These are phyloP conservation scores for Ichneumoninae sp. DNA, from an alignment of 2,888 invertebrate genomes.

Conservation along the genomic window DNA sequence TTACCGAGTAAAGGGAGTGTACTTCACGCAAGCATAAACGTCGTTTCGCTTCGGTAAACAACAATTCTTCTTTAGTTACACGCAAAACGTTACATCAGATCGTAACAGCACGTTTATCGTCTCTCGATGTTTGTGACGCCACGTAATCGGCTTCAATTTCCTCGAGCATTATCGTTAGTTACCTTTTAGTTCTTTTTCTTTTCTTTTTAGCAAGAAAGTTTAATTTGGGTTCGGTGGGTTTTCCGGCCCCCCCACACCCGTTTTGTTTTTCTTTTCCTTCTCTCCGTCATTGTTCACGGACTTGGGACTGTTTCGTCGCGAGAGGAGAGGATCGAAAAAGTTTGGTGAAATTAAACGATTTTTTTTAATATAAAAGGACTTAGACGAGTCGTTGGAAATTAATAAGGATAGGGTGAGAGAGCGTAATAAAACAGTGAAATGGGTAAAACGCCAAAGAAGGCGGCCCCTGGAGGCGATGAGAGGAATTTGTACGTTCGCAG, in stretches of 20 bases:
- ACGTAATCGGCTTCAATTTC: background rate
- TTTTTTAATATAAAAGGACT: background rate
- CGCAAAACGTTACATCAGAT: slow-evolving; percentile 13
- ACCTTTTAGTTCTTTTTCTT: background rate
- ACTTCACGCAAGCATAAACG: slow-evolving; percentile 54
- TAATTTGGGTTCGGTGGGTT: background rate
- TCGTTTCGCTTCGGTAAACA: slow-evolving; percentile 62
- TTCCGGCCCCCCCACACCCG: too few relatives aligned
- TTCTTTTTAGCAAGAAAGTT: background rate
- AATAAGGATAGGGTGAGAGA: slow-evolving; percentile 10
- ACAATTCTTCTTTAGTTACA: slow-evolving; percentile 41
- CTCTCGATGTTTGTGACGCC: slow-evolving; percentile 18
- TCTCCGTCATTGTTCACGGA: background rate
- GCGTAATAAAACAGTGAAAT: slow-evolving; percentile 63
- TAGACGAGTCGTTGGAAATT: background rate
- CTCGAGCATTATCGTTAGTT: background rate
- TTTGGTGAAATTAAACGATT: background rate
- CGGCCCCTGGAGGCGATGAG: slow-evolving; percentile 82
- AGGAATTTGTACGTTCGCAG: slow-evolving; percentile 79
- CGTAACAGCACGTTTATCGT: slow-evolving; percentile 16
- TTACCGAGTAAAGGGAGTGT: slow-evolving; percentile 54
- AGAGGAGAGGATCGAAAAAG: background rate
- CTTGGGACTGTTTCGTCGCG: background rate
- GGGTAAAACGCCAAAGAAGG: slow-evolving; percentile 82
- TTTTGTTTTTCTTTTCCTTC: background rate